Evolutionary conservation across 2,888 invertebrate genomes (phyloP), one percentile per base, ranked within the genome.

Genomic region (Heliconius erato): DNA sequence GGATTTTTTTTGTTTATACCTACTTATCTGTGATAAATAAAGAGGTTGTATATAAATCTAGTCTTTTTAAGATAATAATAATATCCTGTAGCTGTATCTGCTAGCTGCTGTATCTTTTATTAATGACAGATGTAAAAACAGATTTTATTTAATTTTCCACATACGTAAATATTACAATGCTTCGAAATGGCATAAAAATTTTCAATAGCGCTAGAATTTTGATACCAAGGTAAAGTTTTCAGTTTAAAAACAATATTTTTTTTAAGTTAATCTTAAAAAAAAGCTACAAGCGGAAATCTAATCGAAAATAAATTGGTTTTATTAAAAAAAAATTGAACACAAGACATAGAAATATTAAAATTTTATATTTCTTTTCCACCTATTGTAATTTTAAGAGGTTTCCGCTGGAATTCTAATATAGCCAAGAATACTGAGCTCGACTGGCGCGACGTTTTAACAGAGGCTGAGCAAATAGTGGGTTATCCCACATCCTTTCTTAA

Each of bases 401-500:
- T 88, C 35, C 83, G 85, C 23, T 87, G 87, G 87, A 79, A 84
- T 78, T 87, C 88, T 1, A 89, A 88, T 0, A 76, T 89, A 7
- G 89, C 89, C 2, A 84, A 87, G 6, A 88, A 87, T 1, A 88
- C 89, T 68, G 93, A 91, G 84, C 82, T 90, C 81, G 94, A 93
- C 85, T 95, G 96, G 96, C 93, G 95, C 69, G 92, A 93, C 80
- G 95, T 94, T 78, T 89, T 95, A 71, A 90, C 91, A 2, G 95
- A 95, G 85, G 96, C 96, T 3, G 96, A 96, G 84, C 93, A 93
- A 88, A 91, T 95, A 32, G 96, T 96, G n/a, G 95, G 96, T 87
- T 94, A 96, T 90, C 96, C 96, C 65, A 96, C 97, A 85, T 96
- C 96, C 74, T 96, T 96, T 90, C 95, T 96, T 86, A 96, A 94